Conservation (phyloP, 2,797 vertebrate genomes). For the Sciaenops ocellatus region DNA sequence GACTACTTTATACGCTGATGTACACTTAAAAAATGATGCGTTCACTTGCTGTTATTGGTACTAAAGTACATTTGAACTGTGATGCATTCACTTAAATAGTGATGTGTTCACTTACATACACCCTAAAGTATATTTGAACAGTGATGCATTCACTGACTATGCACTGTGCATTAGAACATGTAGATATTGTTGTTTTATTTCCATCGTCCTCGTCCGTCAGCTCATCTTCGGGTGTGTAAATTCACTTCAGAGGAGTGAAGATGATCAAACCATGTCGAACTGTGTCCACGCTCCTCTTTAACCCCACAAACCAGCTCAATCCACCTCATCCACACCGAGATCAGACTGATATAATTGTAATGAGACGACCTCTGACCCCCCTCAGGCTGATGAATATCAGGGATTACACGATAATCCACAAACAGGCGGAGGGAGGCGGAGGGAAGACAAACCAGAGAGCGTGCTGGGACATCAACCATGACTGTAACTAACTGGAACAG, state of each 20-base stretch:
- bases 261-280: background rate
- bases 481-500: background rate
- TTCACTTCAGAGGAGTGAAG: background rate
- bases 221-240: background rate
- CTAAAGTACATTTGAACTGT: too few relatives aligned
- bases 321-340: constrained; percentile 11
- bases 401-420: constrained; percentile 79
- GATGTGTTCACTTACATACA: too few relatives aligned
- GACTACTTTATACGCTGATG: too few relatives aligned
- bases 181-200: background rate
- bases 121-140: background rate
- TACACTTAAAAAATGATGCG: too few relatives aligned
- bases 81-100: too few relatives aligned
- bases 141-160: background rate
- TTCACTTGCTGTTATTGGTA: too few relatives aligned
- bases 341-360: constrained; percentile 24
- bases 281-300: background rate
- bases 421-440: constrained; percentile 1
- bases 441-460: constrained; percentile 14
- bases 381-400: constrained; percentile 68
- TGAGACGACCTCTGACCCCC: constrained; percentile 57
- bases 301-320: constrained; percentile 7
- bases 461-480: constrained; percentile 15
- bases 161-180: background rate
- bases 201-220: background rate